A percentile compares a stretch with the other conserved stretches of the same genome.
These are phyloP conservation scores for Eutolmus rufibarbis DNA, from an alignment of 2,888 invertebrate genomes.

Conservation along the genomic window DNA sequence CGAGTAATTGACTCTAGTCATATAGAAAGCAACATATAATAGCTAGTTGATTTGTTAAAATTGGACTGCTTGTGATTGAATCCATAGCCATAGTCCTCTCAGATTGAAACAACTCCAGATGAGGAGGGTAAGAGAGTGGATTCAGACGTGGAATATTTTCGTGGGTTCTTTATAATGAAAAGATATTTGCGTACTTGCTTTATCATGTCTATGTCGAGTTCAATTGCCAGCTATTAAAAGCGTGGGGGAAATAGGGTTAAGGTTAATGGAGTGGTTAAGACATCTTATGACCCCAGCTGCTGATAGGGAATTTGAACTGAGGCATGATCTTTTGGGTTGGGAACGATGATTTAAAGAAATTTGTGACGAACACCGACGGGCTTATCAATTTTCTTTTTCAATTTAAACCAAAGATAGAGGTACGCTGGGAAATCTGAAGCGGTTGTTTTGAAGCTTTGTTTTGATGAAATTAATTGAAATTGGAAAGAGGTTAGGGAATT, in stretches of 20 bases:
- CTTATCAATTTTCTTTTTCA: not conserved
- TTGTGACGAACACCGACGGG: not conserved
- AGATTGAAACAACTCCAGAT: not conserved
- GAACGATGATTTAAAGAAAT: not conserved
- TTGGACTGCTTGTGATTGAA: not conserved
- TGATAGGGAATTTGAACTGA: slow-evolving; percentile 16
- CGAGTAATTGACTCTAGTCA: not conserved
- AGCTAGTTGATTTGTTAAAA: not conserved
- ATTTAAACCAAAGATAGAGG: not conserved
- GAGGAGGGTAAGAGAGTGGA: not conserved
- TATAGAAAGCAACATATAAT: not conserved
- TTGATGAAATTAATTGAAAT: not conserved
- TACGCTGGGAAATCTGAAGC: not conserved
- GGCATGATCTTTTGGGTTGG: not conserved
- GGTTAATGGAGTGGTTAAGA: slow-evolving; percentile 39
- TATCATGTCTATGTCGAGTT: slow-evolving; percentile 38
- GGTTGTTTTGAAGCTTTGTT: not conserved
- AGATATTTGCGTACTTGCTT: slow-evolving; percentile 40
- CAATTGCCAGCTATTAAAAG: slow-evolving; percentile 35
- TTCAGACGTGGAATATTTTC: not conserved
- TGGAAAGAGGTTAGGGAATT: not conserved
- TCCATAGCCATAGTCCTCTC: not conserved
- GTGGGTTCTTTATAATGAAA: slow-evolving; percentile 16
- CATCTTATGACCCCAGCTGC: slow-evolving; percentile 9
- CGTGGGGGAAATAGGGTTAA: slow-evolving; percentile 39